A percentile compares a stretch with the other conserved stretches of the same genome.
These are phyloP conservation scores for Tichodroma muraria DNA, from an alignment of 2,113 vertebrate genomes.

Conservation along the genomic window DNA sequence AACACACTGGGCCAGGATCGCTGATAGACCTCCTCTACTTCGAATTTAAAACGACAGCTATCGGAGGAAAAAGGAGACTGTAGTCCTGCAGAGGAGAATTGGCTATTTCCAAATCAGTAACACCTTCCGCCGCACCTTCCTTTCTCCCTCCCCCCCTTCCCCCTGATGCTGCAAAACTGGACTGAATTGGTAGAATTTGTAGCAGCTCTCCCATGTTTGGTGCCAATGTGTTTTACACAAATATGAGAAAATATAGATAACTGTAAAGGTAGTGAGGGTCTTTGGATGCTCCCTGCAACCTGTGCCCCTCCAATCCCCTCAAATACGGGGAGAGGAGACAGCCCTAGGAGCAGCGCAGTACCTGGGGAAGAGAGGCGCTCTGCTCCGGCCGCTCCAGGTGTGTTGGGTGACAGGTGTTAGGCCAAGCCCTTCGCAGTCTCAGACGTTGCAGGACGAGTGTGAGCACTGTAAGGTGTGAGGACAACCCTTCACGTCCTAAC, in stretches of 20 bases:
- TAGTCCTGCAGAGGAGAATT: background rate
- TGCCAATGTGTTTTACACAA: background rate
- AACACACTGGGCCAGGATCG: background rate
- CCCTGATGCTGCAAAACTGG: background rate
- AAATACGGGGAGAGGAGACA: background rate
- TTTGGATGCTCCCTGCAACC: background rate
- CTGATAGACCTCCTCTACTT: background rate
- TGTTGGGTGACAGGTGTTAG: background rate
- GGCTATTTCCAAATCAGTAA: background rate
- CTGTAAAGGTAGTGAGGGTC: background rate
- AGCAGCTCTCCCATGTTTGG: background rate
- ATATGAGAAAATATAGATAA: background rate
- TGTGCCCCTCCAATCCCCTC: background rate
- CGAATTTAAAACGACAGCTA: background rate
- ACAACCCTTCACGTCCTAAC: background rate
- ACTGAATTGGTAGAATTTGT: background rate
- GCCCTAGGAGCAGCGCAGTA: background rate
- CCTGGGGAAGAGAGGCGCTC: background rate
- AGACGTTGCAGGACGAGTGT: background rate
- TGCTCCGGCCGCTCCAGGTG: background rate
- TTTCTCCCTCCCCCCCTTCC: too few species aligned
- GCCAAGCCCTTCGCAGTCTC: background rate
- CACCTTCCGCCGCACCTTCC: background rate
- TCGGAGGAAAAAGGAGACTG: background rate
- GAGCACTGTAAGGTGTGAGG: background rate